Evolutionary conservation across 2,888 invertebrate genomes (phyloP).

Genomic region (Dryadula phaetusa): DNA sequence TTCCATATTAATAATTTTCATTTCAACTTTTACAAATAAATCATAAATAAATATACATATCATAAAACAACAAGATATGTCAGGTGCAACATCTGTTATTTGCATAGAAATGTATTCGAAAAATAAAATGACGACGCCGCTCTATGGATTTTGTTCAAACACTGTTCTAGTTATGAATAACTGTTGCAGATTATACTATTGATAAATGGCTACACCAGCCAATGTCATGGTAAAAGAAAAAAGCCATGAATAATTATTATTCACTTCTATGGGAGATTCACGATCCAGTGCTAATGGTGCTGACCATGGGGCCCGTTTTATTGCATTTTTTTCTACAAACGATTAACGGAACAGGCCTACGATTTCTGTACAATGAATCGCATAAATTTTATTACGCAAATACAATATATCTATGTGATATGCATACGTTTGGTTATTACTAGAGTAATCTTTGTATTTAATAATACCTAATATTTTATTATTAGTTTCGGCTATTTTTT

Average conservation of each 20-base stretch:
- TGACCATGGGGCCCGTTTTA: constrained; percentile 63
- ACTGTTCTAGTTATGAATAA: constrained; percentile 76
- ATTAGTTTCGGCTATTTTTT: not conserved
- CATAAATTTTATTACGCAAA: constrained; percentile 79
- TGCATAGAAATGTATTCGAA: constrained; percentile 39
- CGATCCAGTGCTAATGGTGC: constrained; percentile 73
- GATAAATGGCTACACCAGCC: constrained; percentile 77
- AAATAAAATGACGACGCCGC: constrained; percentile 46
- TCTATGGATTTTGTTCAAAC: constrained; percentile 56
- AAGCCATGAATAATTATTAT: constrained; percentile 75
- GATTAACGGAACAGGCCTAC: constrained; percentile 77
- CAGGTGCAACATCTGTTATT: constrained; percentile 50
- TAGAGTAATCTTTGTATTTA: constrained; percentile 10
- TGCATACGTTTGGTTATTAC: constrained; percentile 53
- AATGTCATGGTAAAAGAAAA: constrained; percentile 67
- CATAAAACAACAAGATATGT: constrained; percentile 45
- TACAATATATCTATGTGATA: constrained; percentile 64
- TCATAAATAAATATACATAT: constrained; percentile 47
- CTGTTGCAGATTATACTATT: constrained; percentile 77
- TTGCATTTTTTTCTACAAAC: constrained; percentile 74
- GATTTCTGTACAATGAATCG: constrained; percentile 74
- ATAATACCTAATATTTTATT: not conserved
- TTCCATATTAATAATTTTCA: constrained; percentile 45
- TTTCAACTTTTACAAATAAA: constrained; percentile 47
- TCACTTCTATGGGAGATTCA: constrained; percentile 68